A percentile compares a stretch with the other conserved stretches of the same genome.
Evolutionary conservation across 2,797 vertebrate species (phyloP).

Genomic region (Distichodus sexfasciatus): DNA sequence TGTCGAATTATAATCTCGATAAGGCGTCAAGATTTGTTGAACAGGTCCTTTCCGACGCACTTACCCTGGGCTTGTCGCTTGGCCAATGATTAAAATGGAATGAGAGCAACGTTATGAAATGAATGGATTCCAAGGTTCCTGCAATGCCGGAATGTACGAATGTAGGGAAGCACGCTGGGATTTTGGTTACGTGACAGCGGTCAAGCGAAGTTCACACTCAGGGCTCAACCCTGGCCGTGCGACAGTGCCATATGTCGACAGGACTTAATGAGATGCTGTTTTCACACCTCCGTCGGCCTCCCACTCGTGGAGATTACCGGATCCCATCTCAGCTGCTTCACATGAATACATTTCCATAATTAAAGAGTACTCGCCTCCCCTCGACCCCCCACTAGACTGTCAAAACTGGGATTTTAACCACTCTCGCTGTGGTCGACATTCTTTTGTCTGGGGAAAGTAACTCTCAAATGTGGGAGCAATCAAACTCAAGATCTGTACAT

Average conservation of each 20-base stretch:
- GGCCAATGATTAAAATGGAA: background rate
- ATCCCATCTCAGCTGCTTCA: slow-evolving; percentile 64
- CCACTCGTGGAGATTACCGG: slow-evolving; percentile 64
- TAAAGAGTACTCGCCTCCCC: slow-evolving; percentile 64
- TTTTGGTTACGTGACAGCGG: background rate
- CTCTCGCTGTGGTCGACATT: slow-evolving; percentile 58
- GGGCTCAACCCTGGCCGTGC: slow-evolving; percentile 52
- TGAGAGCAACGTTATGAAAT: background rate
- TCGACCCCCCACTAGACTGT: slow-evolving; percentile 54
- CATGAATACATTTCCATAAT: slow-evolving; percentile 76
- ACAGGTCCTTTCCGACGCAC: slow-evolving; percentile 52
- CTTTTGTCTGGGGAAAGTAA: slow-evolving; percentile 9
- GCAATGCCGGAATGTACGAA: background rate
- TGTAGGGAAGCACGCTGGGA: background rate
- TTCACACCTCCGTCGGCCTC: slow-evolving; percentile 57
- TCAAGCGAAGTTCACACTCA: slow-evolving; percentile 39
- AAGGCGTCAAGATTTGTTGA: slow-evolving; percentile 50
- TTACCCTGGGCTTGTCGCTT: slow-evolving; percentile 41
- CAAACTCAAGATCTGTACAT: too few relatives aligned
- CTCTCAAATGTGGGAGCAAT: slow-evolving; percentile 4
- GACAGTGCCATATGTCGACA: slow-evolving; percentile 58
- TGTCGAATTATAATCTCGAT: slow-evolving; percentile 56
- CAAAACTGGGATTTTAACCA: slow-evolving; percentile 53
- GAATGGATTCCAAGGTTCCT: slow-evolving; percentile 28
- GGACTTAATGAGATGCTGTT: slow-evolving; percentile 64